Evolutionary conservation across 2,888 invertebrate species (phyloP), one percentile per base, ranked within the genome.

Genomic region (Drosophila diplacantha): DNA sequence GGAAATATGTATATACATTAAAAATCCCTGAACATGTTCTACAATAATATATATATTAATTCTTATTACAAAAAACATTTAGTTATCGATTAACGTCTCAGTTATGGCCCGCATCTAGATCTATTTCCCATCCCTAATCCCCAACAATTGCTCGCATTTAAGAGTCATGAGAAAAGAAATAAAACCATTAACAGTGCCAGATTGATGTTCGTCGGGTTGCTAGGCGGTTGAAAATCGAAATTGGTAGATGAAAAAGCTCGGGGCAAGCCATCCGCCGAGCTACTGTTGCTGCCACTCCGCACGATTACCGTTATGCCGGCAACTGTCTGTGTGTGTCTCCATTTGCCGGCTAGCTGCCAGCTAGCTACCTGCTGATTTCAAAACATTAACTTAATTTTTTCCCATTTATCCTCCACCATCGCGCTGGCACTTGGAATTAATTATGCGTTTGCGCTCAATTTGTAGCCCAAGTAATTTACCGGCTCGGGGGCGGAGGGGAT

Each of bases 361-460:
- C 22, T 5, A 22, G 22, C 65, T 69, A 69, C 79, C 79, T 75
- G 78, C 52, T 57, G 69, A 81, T 79, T 83, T 82, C 80, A 64
- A 83, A 75, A 76, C 80, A 73, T 81, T 69, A 72, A 74, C 77
- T 82, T 82, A 37, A 69, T 66, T 76, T 80, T 81, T 76, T 67
- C 63, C 50, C 69, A 76, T 76, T 81, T 67, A 54, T 53, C 37
- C 51, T 55, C 34, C 50, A 26, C 46, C 39, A 50, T 32, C 29
- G 56, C 57, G 51, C 71, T 62, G 76, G 56, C 66, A 60, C 57
- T 53, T 69, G 75, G 77, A 83, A 80, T 83, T 83, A 81, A 83
- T 85, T 85, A 85, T 83, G 84, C 79, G 85, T 84, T 83, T 81
- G 83, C 76, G 76, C 83, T 73, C 80, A 83, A 85, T 84, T 83